Evolutionary conservation across 2,888 invertebrate genomes (phyloP).

Genomic region (Drepana falcataria): DNA sequence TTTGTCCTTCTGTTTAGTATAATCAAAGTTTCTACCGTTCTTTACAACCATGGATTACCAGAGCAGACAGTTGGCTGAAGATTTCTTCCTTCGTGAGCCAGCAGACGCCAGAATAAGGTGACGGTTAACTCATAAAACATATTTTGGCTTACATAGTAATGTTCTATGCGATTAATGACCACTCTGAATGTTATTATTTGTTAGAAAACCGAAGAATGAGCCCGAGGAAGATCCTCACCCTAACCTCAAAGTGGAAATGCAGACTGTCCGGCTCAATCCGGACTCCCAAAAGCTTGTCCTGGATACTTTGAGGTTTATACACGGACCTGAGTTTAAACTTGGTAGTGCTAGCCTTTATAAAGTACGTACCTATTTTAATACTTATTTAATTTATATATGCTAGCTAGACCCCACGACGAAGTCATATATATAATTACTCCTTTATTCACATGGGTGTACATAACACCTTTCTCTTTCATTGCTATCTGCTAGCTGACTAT

Average conservation of each 20-base stretch:
- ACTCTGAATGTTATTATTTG: constrained; percentile 12
- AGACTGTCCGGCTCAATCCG: constrained; percentile 82
- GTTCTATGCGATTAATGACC: constrained; percentile 15
- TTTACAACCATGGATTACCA: constrained; percentile 73
- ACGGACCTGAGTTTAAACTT: constrained; percentile 83
- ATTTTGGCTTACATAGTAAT: constrained; percentile 4
- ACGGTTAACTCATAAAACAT: not conserved
- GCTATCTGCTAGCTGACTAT: too few relatives aligned
- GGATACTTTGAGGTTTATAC: constrained; percentile 85
- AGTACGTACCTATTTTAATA: constrained; percentile 49
- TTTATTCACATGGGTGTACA: too few relatives aligned
- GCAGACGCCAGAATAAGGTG: constrained; percentile 81
- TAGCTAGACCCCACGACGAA: too few relatives aligned
- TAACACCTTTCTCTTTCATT: too few relatives aligned
- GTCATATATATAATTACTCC: too few relatives aligned
- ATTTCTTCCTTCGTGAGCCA: constrained; percentile 81
- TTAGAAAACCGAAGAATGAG: constrained; percentile 61
- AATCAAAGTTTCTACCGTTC: not conserved
- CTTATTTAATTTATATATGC: not conserved
- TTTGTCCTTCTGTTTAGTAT: not conserved
- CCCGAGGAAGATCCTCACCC: constrained; percentile 69
- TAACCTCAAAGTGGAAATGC: constrained; percentile 85
- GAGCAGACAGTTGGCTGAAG: constrained; percentile 78
- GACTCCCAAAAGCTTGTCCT: constrained; percentile 85
- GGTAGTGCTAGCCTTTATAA: constrained; percentile 78